Percentiles rank a stretch among this genome's conserved stretches.
phyloP scores from a whole-genome alignment of 1,140 invertebrate species.

The Penaeus japonicus region DNA sequence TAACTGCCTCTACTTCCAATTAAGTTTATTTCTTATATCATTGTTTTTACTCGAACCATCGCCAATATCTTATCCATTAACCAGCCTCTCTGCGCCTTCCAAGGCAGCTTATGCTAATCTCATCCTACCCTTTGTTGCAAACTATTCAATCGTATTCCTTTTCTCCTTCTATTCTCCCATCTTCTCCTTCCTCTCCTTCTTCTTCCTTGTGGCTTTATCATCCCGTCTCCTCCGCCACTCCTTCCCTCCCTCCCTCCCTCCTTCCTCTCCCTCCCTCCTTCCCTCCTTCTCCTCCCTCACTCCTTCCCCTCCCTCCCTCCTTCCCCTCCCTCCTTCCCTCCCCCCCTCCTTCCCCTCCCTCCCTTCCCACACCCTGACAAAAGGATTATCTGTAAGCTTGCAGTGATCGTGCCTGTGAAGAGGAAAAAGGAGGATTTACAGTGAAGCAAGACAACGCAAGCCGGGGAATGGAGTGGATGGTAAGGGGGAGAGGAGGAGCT shows the following conservation, averaged over 20 bases:
- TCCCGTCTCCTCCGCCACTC: background rate
- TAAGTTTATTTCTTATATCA: no score
- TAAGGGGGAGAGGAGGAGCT: background rate
- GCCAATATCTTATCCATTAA: no score
- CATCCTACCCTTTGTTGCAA: no score
- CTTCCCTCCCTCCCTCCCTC: background rate
- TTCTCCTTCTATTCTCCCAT: background rate
- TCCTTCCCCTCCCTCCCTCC: background rate
- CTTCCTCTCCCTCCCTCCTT: background rate
- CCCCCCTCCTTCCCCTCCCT: background rate
- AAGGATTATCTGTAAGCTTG: constrained; percentile 18
- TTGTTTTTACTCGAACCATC: no score
- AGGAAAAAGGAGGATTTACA: constrained; percentile 32
- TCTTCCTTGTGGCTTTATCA: background rate
- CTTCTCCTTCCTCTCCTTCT: background rate
- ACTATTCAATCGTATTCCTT: no score
- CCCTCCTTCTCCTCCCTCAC: background rate
- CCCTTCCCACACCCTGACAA: background rate
- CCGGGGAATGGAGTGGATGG: background rate
- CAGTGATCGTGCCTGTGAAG: constrained; percentile 22
- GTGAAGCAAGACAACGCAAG: constrained; percentile 20
- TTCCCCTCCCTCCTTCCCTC: background rate
- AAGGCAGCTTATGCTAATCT: no score
- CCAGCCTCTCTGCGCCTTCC: no score
- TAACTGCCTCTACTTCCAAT: no score